Percentiles rank a stretch among this genome's conserved stretches.
Evolutionary conservation across 2,797 vertebrate species (phyloP).

Genomic region (Muscicapa comitata): DNA sequence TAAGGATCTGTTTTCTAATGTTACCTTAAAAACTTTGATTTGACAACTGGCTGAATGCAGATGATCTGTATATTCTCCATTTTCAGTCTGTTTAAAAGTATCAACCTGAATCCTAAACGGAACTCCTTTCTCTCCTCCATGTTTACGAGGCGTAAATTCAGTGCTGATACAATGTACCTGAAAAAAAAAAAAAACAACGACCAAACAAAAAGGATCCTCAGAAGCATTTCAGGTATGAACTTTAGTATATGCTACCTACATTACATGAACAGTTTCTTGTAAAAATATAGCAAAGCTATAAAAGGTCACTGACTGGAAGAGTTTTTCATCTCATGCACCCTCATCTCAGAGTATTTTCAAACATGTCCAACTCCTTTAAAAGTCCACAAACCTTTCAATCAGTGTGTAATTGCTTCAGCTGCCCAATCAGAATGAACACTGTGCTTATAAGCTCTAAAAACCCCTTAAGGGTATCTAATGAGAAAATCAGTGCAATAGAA

Average conservation of each 20-base stretch:
- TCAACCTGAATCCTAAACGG: slow-evolving; percentile 84
- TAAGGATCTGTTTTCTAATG: background rate
- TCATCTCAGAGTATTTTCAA: background rate
- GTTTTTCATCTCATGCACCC: background rate
- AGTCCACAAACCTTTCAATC: background rate
- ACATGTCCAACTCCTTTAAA: background rate
- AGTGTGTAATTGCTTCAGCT: background rate
- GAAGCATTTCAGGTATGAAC: background rate
- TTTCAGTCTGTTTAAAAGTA: slow-evolving; percentile 82
- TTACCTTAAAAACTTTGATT: slow-evolving; percentile 98
- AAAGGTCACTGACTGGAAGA: background rate
- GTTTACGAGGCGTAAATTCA: slow-evolving; percentile 83
- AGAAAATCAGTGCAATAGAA: background rate
- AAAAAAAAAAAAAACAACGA: background rate
- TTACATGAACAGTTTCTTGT: background rate
- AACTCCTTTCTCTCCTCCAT: slow-evolving; percentile 83
- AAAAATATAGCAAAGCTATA: background rate
- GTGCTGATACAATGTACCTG: slow-evolving; percentile 86
- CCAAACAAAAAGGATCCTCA: background rate
- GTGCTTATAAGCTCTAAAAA: background rate
- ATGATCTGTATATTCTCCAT: slow-evolving; percentile 89
- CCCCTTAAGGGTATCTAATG: background rate
- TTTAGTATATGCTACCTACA: background rate
- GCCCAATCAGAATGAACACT: background rate
- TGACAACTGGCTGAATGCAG: slow-evolving; percentile 97